phyloP scores from a whole-genome alignment of 2,113 vertebrate genomes.

The Misgurnus mizolepis region DNA sequence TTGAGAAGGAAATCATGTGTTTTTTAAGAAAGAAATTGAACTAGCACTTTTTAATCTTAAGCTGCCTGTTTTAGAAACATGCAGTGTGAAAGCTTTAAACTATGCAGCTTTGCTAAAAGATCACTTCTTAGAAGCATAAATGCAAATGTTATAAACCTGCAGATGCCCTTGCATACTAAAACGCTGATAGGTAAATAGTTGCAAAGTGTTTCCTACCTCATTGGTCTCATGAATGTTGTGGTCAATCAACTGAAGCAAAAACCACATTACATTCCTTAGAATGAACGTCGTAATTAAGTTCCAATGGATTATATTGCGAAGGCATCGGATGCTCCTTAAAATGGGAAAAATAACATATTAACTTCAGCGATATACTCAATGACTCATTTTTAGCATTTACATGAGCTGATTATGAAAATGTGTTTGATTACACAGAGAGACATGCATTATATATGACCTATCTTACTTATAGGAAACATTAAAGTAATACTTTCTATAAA shows the following conservation, averaged over 20 bases:
- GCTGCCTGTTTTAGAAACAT: neutral
- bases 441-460: no score
- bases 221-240: conserved; percentile 94
- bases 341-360: neutral
- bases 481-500: no score
- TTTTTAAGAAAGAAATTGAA: neutral
- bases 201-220: conserved; percentile 75
- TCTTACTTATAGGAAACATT: no score
- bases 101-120: neutral
- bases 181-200: neutral
- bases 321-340: conserved; percentile 92
- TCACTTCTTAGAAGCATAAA: neutral
- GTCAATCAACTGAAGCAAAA: conserved; percentile 94
- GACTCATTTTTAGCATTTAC: conserved; percentile 12
- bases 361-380: neutral
- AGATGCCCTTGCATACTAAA: neutral
- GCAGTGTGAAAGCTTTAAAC: neutral
- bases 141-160: neutral
- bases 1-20: neutral
- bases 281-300: conserved; percentile 97
- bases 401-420: neutral
- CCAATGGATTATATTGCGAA: conserved; percentile 98
- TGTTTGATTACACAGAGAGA: neutral
- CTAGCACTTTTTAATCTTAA: neutral
- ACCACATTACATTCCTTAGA: conserved; percentile 93